phyloP scores from a whole-genome alignment of 2,797 vertebrate species.

The Luscinia megarhynchos region DNA sequence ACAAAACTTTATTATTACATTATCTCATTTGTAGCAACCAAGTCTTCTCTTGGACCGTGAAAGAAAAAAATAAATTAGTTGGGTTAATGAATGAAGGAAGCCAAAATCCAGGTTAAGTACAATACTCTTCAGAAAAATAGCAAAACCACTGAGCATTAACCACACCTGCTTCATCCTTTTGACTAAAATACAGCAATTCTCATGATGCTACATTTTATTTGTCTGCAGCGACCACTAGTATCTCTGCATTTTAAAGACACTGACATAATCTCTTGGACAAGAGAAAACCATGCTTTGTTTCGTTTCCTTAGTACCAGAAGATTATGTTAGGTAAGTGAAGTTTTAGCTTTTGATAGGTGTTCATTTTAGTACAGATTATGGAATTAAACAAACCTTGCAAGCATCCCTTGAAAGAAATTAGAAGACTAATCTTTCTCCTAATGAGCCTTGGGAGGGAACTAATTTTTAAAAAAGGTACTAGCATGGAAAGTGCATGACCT shows the following conservation, averaged over 20 bases:
- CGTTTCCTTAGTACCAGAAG: neutral
- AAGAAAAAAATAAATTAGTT: neutral
- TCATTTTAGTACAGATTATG: neutral
- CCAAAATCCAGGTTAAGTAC: neutral
- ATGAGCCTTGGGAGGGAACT: neutral
- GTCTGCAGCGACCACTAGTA: neutral
- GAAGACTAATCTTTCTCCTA: neutral
- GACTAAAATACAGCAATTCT: neutral
- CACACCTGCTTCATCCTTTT: conserved; percentile 19
- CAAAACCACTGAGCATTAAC: neutral
- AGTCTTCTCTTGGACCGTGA: fast-evolving
- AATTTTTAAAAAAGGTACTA: neutral
- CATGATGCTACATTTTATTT: neutral
- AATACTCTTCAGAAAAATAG: conserved; percentile 13
- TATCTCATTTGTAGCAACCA: neutral
- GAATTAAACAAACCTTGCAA: neutral
- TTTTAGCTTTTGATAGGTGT: neutral
- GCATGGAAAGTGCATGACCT: neutral
- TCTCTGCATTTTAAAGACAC: neutral
- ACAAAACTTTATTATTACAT: neutral
- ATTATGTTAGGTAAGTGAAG: neutral
- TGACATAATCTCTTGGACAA: neutral
- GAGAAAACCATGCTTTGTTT: neutral
- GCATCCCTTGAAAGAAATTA: neutral
- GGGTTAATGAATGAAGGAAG: conserved; percentile 20